Conservation (phyloP, 2,888 invertebrate genomes). For the Eilema caniola region DNA sequence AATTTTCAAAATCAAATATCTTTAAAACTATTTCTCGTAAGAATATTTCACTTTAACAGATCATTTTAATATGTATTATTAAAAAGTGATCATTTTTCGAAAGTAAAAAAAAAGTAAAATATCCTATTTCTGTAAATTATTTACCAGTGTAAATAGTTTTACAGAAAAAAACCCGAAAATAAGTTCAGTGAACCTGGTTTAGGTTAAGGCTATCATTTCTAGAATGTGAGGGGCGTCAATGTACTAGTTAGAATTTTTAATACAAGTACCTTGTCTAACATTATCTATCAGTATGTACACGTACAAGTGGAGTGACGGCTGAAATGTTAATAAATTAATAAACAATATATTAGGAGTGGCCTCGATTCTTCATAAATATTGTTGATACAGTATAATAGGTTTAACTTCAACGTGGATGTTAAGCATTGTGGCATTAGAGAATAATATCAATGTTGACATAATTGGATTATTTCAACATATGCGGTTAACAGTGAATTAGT, state of each 20-base stretch:
- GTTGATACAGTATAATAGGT: conserved; percentile 1
- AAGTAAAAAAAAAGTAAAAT: too few species aligned
- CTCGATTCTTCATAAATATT: neutral
- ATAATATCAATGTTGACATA: neutral
- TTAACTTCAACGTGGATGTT: neutral
- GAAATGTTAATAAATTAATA: too few species aligned
- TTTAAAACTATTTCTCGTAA: too few species aligned
- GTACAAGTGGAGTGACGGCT: too few species aligned
- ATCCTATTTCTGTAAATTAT: too few species aligned
- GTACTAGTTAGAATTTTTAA: neutral
- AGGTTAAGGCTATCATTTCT: neutral
- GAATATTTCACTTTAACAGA: too few species aligned
- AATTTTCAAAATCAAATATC: too few species aligned
- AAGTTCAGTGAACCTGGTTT: neutral
- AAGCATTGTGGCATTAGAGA: neutral
- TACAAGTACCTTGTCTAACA: neutral
- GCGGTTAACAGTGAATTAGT: neutral
- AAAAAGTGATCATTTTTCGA: too few species aligned
- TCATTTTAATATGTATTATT: too few species aligned
- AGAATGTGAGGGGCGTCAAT: neutral
- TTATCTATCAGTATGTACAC: neutral
- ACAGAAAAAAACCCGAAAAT: neutral
- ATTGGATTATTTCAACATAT: neutral
- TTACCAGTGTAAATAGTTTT: neutral
- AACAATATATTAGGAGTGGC: too few species aligned